A percentile compares a stretch with the other conserved stretches of the same genome.
Conservation (phyloP, 2,113 vertebrate species). For the Sialia sialis region DNA sequence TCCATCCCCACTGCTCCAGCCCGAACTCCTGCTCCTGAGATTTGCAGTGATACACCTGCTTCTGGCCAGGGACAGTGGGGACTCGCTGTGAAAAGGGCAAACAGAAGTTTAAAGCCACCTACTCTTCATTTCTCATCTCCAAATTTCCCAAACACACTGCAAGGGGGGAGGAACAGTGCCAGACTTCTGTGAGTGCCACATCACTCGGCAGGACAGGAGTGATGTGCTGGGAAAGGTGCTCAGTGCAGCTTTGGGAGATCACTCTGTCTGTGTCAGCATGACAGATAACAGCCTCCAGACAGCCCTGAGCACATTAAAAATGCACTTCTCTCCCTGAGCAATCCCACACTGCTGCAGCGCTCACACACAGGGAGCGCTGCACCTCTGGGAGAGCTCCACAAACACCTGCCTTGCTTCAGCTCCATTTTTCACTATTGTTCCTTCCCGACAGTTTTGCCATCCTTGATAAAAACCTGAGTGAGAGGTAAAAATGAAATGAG, state of each 20-base stretch:
- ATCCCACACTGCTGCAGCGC: neutral
- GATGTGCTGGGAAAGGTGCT: neutral
- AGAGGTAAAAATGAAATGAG: slow-evolving; percentile 33
- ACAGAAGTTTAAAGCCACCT: neutral
- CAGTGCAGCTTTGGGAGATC: neutral
- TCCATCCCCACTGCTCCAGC: neutral
- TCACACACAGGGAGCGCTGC: neutral
- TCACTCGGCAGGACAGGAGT: neutral
- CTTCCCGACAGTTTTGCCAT: slow-evolving; percentile 34
- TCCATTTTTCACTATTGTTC: neutral
- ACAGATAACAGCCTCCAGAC: neutral
- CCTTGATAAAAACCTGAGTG: neutral
- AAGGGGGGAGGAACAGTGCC: neutral
- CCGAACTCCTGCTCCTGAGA: neutral
- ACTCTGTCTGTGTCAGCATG: slow-evolving; percentile 1
- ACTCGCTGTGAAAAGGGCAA: neutral
- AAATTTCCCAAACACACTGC: neutral
- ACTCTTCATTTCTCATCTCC: neutral
- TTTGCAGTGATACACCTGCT: neutral
- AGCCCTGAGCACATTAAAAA: neutral
- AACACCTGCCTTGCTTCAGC: neutral
- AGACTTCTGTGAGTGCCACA: neutral
- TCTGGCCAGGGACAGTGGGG: neutral
- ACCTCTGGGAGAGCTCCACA: neutral
- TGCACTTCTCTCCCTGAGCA: neutral